Evolutionary conservation across 2,888 invertebrate genomes (phyloP).

Genomic region (Mythimna albipuncta): DNA sequence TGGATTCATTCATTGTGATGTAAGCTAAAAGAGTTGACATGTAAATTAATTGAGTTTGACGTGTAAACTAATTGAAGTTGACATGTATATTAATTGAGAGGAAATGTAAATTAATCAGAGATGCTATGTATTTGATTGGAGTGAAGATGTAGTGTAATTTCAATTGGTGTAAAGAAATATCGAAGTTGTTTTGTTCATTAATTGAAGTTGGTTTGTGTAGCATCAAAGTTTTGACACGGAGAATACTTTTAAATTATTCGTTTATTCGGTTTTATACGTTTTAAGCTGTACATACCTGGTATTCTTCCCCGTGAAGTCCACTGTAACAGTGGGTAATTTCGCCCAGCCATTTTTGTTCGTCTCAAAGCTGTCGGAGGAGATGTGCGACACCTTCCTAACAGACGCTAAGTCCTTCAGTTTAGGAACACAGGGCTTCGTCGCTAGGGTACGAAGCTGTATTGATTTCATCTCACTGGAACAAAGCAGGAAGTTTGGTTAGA

Average conservation of each 20-base stretch:
- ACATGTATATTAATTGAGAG: no score
- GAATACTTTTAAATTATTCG: neutral
- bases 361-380: constrained; percentile 84
- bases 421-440: constrained; percentile 66
- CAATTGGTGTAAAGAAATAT: neutral
- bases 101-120: no score
- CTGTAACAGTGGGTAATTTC: constrained; percentile 70
- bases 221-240: no score
- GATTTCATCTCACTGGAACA: constrained; percentile 76
- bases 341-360: constrained; percentile 85
- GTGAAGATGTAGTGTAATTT: no score
- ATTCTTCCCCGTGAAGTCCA: constrained; percentile 72
- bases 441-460: constrained; percentile 75
- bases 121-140: no score
- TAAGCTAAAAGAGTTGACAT: no score
- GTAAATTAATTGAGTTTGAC: no score
- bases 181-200: neutral
- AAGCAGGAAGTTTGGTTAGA: neutral
- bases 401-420: constrained; percentile 71
- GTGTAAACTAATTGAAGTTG: neutral
- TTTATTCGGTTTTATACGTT: no score
- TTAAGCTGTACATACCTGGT: constrained; percentile 26
- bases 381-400: constrained; percentile 78
- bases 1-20: no score
- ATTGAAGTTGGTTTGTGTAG: neutral